Conservation (phyloP, 2,797 vertebrate genomes). For the Galagoides demidoff region DNA sequence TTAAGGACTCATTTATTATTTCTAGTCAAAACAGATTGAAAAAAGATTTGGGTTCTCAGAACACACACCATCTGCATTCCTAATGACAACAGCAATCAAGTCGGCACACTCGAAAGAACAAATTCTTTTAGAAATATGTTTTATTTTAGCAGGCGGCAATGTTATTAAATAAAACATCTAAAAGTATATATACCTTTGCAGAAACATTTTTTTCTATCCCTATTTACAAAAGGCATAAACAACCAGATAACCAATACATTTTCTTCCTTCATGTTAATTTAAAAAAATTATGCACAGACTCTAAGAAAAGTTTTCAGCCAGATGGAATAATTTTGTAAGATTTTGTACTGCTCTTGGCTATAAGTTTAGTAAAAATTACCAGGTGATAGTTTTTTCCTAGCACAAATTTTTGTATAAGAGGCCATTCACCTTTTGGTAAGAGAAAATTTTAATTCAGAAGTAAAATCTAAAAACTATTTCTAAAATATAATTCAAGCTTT, state of each 20-base stretch:
- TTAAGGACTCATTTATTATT: conserved; percentile 67
- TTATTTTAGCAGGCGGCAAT: conserved; percentile 12
- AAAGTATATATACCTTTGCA: conserved; percentile 12
- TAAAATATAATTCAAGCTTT: neutral
- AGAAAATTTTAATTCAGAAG: neutral
- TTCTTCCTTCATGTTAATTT: conserved; percentile 15
- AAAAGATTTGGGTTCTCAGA: conserved; percentile 35
- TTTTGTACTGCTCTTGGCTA: neutral
- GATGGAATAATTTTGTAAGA: neutral
- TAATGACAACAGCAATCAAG: conserved; percentile 66
- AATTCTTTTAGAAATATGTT: conserved; percentile 24
- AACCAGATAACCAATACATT: neutral
- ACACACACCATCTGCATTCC: conserved; percentile 62
- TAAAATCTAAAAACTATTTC: conserved; percentile 7
- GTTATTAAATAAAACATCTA: conserved; percentile 28
- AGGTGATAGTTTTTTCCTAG: neutral
- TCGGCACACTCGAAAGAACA: neutral
- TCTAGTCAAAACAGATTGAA: conserved; percentile 73
- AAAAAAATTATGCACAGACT: conserved; percentile 3
- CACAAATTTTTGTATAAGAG: neutral
- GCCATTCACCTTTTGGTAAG: neutral
- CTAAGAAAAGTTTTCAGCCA: neutral
- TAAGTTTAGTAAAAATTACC: neutral
- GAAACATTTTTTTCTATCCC: neutral
- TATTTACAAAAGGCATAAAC: conserved; percentile 30